Evolutionary conservation across 2,888 invertebrate genomes (phyloP), one percentile per base, ranked within the genome.

Genomic region (Scrobipalpa costella): DNA sequence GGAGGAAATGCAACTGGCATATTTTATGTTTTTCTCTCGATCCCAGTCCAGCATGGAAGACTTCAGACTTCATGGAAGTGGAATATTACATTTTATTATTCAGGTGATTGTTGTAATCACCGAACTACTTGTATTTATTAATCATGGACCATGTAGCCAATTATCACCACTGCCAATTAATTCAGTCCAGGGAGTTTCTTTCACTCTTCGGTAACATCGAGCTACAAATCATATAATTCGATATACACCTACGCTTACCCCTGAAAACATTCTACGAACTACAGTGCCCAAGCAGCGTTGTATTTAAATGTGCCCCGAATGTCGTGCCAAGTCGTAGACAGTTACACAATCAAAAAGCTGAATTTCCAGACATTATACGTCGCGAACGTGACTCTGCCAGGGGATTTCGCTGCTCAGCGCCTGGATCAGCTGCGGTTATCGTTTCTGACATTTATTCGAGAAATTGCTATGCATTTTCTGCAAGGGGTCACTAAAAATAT

Each of bases 351-450:
- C 17, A 62, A 57, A 62, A 36, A 33, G 55, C 27, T 27, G 33
- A 27, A 15, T 55, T 15, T 55, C 27, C n/a, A 27, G 52, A 27
- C 19, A 52, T 55, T 27, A 55, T 27, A 15, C 27, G 34, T 27
- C 3, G 19, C n/a, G 52, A 27, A 52, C 27, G 52, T 52, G 85
- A 83, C 84, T 82, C 77, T 72, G 67, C 74, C 73, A 73, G 71
- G 73, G 74, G 73, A 77, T 74, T 76, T 70, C 66, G 65, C 71
- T 66, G 67, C 68, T 50, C 72, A 75, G 73, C 71, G 73, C 71
- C 69, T 71, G 57, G 72, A 79, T 76, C 73, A 72, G 72, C 69
- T 77, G 81, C 68, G 80, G 80, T 79, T 78, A 74, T 71, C 62
- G 65, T n/a, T 55, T 33, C 55, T 55, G 55, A 55, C 33, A 8